Percentiles rank a stretch among this genome's conserved stretches.
phyloP scores from a whole-genome alignment of 2,797 vertebrate genomes.

The Gouania willdenowi region DNA sequence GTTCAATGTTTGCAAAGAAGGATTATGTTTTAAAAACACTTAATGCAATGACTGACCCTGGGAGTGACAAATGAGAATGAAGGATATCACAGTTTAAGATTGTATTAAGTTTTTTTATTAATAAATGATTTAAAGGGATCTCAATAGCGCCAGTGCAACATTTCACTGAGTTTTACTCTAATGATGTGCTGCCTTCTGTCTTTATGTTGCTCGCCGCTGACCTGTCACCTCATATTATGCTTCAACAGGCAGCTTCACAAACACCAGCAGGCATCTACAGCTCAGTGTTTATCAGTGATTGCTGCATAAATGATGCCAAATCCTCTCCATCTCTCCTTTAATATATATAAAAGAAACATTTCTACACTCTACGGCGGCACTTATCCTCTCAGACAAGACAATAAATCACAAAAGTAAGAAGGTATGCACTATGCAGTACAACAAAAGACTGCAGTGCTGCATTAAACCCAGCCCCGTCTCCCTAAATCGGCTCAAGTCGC shows the following conservation, averaged over 20 bases:
- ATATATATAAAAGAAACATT: constrained; percentile 49
- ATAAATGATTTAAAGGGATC: too few relatives aligned
- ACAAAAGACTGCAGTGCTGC: constrained; percentile 57
- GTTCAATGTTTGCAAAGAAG: too few relatives aligned
- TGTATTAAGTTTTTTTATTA: too few relatives aligned
- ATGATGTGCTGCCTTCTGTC: constrained; percentile 12
- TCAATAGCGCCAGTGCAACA: not conserved
- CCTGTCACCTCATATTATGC: constrained; percentile 22
- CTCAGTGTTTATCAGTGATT: constrained; percentile 26
- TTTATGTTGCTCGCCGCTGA: constrained; percentile 15
- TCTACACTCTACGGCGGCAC: constrained; percentile 32
- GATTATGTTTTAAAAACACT: too few relatives aligned
- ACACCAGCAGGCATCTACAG: constrained; percentile 29
- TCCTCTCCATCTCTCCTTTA: constrained; percentile 18
- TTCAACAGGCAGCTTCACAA: constrained; percentile 10
- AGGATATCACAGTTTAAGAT: too few relatives aligned
- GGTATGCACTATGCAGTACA: constrained; percentile 28
- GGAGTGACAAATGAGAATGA: too few relatives aligned
- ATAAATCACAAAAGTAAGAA: constrained; percentile 46
- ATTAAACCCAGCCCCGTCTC: constrained; percentile 37
- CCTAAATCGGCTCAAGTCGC: constrained; percentile 12
- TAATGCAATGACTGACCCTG: too few relatives aligned
- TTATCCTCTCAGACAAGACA: constrained; percentile 26
- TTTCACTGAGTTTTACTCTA: constrained; percentile 5
- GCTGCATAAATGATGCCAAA: constrained; percentile 25